These are phyloP conservation scores for Chloroclysta siterata DNA, from an alignment of 2,888 invertebrate genomes.

Conservation along the genomic window DNA sequence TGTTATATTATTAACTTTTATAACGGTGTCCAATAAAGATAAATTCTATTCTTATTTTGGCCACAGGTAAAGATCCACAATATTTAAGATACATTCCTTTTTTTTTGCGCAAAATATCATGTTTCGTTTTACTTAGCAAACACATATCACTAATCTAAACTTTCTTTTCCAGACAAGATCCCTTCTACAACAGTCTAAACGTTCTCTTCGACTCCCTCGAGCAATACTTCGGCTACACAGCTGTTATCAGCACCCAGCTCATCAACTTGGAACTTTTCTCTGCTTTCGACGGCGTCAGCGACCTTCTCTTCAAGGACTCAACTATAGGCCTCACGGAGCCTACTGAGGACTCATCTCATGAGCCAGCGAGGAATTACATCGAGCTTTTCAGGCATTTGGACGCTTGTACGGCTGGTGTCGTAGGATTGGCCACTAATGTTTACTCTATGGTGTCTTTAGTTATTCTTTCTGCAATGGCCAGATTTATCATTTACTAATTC, in stretches of 20 bases:
- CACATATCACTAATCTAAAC: too few species aligned
- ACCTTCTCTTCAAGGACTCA: constrained; percentile 87
- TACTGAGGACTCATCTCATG: constrained; percentile 56
- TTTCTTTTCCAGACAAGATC: constrained; percentile 62
- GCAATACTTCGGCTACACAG: constrained; percentile 79
- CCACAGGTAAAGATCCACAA: too few species aligned
- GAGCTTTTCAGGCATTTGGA: constrained; percentile 80
- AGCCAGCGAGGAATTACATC: constrained; percentile 83
- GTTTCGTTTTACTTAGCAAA: too few species aligned
- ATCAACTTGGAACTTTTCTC: constrained; percentile 85
- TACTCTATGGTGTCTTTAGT: constrained; percentile 59
- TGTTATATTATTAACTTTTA: too few species aligned
- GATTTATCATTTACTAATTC: constrained; percentile 53
- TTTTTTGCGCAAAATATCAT: too few species aligned
- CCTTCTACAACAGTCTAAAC: constrained; percentile 61
- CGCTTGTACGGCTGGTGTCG: constrained; percentile 53
- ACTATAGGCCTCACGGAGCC: constrained; percentile 83
- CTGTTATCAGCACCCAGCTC: constrained; percentile 58
- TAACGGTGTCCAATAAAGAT: too few species aligned
- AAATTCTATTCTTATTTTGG: too few species aligned
- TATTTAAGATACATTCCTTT: too few species aligned
- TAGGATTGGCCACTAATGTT: constrained; percentile 51
- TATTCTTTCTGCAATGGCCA: constrained; percentile 54
- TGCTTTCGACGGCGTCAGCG: constrained; percentile 76
- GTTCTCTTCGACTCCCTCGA: constrained; percentile 77